A percentile compares a stretch with the other conserved stretches of the same genome.
These are phyloP conservation scores for Discoglossus pictus DNA, from an alignment of 2,797 vertebrate genomes.

Conservation along the genomic window DNA sequence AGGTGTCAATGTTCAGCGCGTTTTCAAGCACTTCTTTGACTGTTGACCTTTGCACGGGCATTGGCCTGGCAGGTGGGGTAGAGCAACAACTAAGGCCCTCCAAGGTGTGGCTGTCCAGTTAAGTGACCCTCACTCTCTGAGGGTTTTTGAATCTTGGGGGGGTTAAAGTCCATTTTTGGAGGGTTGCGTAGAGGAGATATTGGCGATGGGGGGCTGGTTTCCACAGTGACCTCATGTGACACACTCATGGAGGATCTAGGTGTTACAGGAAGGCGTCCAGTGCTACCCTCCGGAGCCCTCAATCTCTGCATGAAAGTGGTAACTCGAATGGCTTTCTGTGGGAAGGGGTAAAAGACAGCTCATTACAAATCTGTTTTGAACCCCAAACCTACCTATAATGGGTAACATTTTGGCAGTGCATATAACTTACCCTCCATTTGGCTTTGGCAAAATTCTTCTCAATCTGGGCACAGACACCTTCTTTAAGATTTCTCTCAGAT, in stretches of 20 bases:
- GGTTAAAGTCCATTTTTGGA: conserved; percentile 4
- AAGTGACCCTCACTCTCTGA: conserved; percentile 4
- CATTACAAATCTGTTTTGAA: not conserved
- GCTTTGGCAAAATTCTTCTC: conserved; percentile 90
- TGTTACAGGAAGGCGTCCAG: conserved; percentile 56
- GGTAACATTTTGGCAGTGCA: too few species aligned
- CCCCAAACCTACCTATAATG: too few species aligned
- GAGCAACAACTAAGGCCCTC: conserved; percentile 10
- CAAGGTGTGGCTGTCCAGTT: conserved; percentile 12
- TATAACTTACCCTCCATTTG: conserved; percentile 81
- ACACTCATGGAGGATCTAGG: conserved; percentile 62
- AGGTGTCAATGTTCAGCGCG: not conserved
- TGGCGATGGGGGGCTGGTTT: conserved; percentile 56
- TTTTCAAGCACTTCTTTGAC: not conserved
- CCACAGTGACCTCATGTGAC: conserved; percentile 74
- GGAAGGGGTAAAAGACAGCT: not conserved
- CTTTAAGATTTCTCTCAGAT: conserved; percentile 84
- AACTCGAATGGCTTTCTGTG: conserved; percentile 84
- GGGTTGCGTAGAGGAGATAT: conserved; percentile 15
- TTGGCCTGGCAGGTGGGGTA: not conserved
- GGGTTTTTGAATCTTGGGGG: not conserved
- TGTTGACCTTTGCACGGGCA: not conserved
- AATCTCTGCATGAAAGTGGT: conserved; percentile 87
- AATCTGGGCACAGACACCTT: conserved; percentile 84
- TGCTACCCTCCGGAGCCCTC: conserved; percentile 70